Evolutionary conservation across 2,113 vertebrate genomes (phyloP).

Genomic region (Speoplatyrhinus poulsoni): DNA sequence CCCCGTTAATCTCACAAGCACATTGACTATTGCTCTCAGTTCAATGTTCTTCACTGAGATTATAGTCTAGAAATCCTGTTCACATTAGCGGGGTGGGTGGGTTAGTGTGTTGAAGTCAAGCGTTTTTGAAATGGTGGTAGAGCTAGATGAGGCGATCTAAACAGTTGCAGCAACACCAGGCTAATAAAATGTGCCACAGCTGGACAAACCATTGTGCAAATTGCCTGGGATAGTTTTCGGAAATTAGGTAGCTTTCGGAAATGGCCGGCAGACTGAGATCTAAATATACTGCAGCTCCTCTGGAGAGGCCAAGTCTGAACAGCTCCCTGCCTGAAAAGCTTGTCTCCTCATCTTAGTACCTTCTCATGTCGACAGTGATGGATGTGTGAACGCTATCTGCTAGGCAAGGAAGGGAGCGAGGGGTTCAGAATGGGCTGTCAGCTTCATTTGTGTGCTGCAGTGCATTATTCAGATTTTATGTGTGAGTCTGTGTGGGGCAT

Average conservation of each 20-base stretch:
- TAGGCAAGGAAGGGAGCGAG: slow-evolving; percentile 16
- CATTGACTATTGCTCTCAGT: no score
- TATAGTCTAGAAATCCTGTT: no score
- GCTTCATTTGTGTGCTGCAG: not conserved
- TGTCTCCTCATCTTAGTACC: slow-evolving; percentile 26
- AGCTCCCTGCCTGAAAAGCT: slow-evolving; percentile 24
- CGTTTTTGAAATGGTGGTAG: no score
- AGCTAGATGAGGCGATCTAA: no score
- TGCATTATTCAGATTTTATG: not conserved
- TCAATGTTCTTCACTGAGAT: no score
- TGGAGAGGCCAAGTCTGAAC: slow-evolving; percentile 45
- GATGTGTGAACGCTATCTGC: slow-evolving; percentile 48
- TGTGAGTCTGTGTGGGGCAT: slow-evolving; percentile 1
- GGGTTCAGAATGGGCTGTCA: not conserved
- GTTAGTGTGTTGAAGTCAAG: no score
- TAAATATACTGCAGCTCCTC: slow-evolving; percentile 29
- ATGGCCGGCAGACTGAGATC: slow-evolving; percentile 20
- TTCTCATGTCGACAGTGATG: slow-evolving; percentile 42
- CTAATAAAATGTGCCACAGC: not conserved
- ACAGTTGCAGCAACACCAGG: no score
- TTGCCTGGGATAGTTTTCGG: not conserved
- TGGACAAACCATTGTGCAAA: not conserved
- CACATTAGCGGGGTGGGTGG: no score
- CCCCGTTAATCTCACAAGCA: no score
- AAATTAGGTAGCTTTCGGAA: slow-evolving; percentile 14